These are phyloP conservation scores for Halictus ligatus DNA, from an alignment of 2,888 invertebrate genomes.

Conservation along the genomic window DNA sequence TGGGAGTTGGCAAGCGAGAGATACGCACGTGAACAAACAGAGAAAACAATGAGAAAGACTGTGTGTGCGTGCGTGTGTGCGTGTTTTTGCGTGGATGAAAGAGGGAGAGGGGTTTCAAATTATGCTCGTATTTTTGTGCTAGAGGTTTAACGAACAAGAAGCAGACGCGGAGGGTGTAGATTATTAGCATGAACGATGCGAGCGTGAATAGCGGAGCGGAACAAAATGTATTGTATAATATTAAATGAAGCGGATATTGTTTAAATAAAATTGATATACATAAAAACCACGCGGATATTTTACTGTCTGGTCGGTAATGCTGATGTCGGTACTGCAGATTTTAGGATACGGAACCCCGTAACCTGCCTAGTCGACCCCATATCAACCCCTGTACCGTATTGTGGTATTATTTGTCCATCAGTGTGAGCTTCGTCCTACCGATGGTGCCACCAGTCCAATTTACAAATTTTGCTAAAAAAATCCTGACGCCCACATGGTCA, in stretches of 20 bases:
- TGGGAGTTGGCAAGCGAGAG: slow-evolving; percentile 49
- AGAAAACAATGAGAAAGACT: background rate
- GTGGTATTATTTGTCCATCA: no score
- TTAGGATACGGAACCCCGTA: no score
- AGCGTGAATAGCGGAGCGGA: slow-evolving; percentile 69
- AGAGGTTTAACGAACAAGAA: slow-evolving; percentile 66
- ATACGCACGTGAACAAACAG: slow-evolving; percentile 18
- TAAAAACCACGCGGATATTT: slow-evolving; percentile 28
- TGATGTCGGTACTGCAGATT: no score
- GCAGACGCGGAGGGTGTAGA: slow-evolving; percentile 41
- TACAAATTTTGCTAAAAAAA: no score
- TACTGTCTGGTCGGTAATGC: no score
- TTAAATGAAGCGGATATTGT: slow-evolving; percentile 81
- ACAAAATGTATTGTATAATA: slow-evolving; percentile 77
- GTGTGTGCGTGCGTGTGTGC: background rate
- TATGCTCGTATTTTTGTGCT: slow-evolving; percentile 79
- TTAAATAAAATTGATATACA: slow-evolving; percentile 83
- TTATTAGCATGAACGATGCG: slow-evolving; percentile 67
- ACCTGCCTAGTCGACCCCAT: no score
- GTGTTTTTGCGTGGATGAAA: slow-evolving; percentile 13
- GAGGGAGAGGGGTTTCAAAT: slow-evolving; percentile 64
- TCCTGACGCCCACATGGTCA: no score
- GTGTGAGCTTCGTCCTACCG: no score
- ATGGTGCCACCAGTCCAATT: no score
- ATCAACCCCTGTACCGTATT: no score